Base-by-base conservation (phyloP, 2,888 invertebrate genomes). In the Athetis lepigone region DNA sequence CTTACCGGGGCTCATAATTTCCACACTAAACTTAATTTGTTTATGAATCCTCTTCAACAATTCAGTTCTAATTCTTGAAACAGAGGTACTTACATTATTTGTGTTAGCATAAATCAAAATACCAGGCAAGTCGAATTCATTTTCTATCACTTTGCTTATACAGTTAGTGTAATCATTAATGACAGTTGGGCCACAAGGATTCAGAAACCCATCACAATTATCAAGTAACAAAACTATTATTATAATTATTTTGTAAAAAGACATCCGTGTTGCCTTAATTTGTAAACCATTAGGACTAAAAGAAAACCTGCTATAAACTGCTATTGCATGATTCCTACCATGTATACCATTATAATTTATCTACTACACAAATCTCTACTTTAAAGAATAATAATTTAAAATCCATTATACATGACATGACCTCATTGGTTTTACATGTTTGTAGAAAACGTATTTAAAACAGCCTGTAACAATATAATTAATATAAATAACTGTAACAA, bases 181-280 rank as follows among this genome's bases (percentile, higher is more conserved):
- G 3, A 92, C 84, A 5, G 88, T 90, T 9, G 91, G 90, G 1
- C 90, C 91, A 19, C 77, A 55, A 0, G 88, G 88, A 73, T 90
- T 91, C 0, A 89, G 75, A 33, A 65, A 59, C 2, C 83, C 84
- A 62, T 79, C 27, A 9, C 57, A 51, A 42, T 50, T 57, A 42
- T 64, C 39, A 29, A 78, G 47, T 6, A 70, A 13, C 4, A 80
- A 33, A 4, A 82, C 61, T 56, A 83, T 33, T 18, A 79, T 8
- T 13, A 81, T 16, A 39, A 77, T 47, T 56, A 70, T 77, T 65
- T 55, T 55, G 51, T 42, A 8, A 19, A 63, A 50, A 56, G 60
- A 66, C 78, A 78, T 79, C 50, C 67, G 73, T 76, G 70, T 39
- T 69, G 54, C 43, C 19, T 52, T 65, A 25, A 51, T 29, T 40